Percentiles rank a stretch among this genome's conserved stretches.
Conservation (phyloP, 2,797 vertebrate genomes). For the Menidia menidia region DNA sequence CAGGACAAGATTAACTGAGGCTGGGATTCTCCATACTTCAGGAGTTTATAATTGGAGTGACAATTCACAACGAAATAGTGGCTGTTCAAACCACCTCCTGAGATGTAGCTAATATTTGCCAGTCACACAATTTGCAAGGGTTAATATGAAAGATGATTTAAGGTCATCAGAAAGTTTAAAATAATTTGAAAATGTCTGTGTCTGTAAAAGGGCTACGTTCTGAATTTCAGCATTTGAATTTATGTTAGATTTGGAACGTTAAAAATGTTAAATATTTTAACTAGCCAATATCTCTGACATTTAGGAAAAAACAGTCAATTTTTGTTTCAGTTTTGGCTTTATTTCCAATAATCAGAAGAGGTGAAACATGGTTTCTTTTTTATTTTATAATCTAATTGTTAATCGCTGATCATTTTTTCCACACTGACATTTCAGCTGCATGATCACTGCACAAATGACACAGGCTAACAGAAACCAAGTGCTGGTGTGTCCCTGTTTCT, state of each 20-base stretch:
- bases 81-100: conserved; percentile 62
- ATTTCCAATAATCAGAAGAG: no score
- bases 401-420: no score
- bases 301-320: not conserved
- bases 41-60: conserved; percentile 78
- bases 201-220: not conserved
- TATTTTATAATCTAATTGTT: no score
- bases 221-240: not conserved
- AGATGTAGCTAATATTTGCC: conserved; percentile 67
- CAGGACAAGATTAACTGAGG: conserved; percentile 74
- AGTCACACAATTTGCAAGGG: conserved; percentile 30
- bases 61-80: conserved; percentile 67
- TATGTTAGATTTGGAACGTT: not conserved
- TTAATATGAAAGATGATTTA: conserved; percentile 11
- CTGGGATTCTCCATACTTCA: conserved; percentile 77
- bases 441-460: no score
- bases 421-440: no score
- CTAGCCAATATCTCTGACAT: not conserved
- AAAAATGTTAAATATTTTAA: not conserved
- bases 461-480: no score
- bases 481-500: no score
- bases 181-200: conserved; percentile 2
- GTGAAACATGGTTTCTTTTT: no score
- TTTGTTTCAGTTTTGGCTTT: not conserved
- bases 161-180: conserved; percentile 1